Base-by-base conservation (phyloP, 2,113 vertebrate genomes). In the Cyphomyrus discorhynchus region DNA sequence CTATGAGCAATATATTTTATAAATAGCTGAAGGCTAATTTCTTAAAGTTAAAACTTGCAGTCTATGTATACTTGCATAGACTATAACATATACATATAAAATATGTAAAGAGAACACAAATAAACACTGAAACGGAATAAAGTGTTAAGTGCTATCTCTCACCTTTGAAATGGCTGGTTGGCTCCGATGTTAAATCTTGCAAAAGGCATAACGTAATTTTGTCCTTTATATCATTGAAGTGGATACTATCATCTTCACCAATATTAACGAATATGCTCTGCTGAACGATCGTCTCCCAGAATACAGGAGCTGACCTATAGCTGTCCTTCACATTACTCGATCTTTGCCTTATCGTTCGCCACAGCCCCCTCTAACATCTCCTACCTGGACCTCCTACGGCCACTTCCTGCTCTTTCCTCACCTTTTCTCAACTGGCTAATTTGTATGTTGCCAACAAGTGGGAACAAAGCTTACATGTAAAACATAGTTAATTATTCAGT, bases 231-330 rank as follows among this genome's bases (percentile, higher is more conserved):
- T 96, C 95, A 92, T 93, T 96, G 77, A 96, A 86, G 89, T 95
- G 95, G 74, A 96, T 91, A 91, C 95, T 96, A 90, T 96, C 95
- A 90, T 96, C 94, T 84, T 96, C 95, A 90, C 94, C 95, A 0
- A 96, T 93, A 90, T 96, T 94, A 0, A 96, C 91, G 88, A 96
- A 90, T 91, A 96, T 95, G 91, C 93, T 96, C 86, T 96, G 96
- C 92, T 95, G 92, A 87, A 96, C 91, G 83, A 87, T 92, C 90
- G 91, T 96, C 91, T 96, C 93, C 95, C 96, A 96, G 15, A 96
- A 88, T 70, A 96, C 91, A 24, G 91, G 89, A 31, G 89, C 70
- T 52, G 58, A 88, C 86, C 27, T 42, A 42, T 42, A 42, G 39
- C 39, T 74, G 70, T 77, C 52, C 46, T 74, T 46, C 52, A 70